phyloP scores from a whole-genome alignment of 1,140 invertebrate species.

The Heliconius nattereri region DNA sequence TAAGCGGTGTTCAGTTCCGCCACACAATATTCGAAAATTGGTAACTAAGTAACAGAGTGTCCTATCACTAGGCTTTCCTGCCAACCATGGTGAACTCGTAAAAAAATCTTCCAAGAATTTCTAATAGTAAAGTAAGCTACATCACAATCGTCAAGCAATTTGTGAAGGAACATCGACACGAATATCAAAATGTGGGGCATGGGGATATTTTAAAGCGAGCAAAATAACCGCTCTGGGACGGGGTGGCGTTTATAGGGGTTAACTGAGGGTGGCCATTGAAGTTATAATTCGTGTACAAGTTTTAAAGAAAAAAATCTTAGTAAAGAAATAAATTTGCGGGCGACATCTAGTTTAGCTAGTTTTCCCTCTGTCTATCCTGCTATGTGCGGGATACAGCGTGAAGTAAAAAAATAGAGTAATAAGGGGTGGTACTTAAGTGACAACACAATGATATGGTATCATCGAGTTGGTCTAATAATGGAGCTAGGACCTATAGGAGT shows the following conservation, averaged over 20 bases:
- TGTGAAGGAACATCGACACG: conserved; percentile 42
- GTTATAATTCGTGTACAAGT: conserved; percentile 16
- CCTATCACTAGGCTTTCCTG: too few species aligned
- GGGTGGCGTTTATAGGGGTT: conserved; percentile 52
- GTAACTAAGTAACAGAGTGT: too few species aligned
- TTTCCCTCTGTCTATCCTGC: too few species aligned
- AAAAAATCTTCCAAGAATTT: not conserved
- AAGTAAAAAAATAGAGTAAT: too few species aligned
- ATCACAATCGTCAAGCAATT: conserved; percentile 33
- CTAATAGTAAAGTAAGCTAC: conserved; percentile 1
- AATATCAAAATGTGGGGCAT: conserved; percentile 54
- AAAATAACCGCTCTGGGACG: conserved; percentile 59
- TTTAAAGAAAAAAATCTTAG: not conserved
- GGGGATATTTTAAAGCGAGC: conserved; percentile 62
- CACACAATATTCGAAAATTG: too few species aligned
- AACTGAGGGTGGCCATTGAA: conserved; percentile 36
- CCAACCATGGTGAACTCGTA: not conserved
- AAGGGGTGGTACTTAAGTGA: too few species aligned
- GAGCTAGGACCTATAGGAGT: too few species aligned
- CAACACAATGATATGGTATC: too few species aligned
- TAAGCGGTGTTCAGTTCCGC: too few species aligned
- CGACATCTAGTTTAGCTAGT: too few species aligned
- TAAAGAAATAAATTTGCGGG: not conserved
- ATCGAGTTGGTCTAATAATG: too few species aligned
- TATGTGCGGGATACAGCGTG: too few species aligned